Evolutionary conservation across 1,140 invertebrate genomes (phyloP).

Genomic region (Leptinotarsa undecemlineata): DNA sequence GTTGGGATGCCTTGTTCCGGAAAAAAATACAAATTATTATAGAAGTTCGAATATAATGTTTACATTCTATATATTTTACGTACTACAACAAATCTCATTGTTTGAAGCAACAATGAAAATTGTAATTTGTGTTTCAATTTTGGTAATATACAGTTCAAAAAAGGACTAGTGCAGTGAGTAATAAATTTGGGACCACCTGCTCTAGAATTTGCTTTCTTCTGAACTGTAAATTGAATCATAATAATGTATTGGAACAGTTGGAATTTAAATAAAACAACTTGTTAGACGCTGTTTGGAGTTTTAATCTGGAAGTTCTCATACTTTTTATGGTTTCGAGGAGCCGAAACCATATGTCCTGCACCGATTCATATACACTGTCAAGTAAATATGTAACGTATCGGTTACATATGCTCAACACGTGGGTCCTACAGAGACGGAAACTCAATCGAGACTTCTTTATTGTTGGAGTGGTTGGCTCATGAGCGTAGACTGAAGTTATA

Average conservation of each 20-base stretch:
- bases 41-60: too few species aligned
- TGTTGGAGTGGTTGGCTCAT: not conserved
- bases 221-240: not conserved
- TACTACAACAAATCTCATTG: too few species aligned
- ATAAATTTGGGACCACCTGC: too few species aligned
- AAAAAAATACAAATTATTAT: too few species aligned
- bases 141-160: too few species aligned
- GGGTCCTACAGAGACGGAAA: not conserved
- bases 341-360: not conserved
- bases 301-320: constrained; percentile 3
- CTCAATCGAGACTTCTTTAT: not conserved
- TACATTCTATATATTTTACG: too few species aligned
- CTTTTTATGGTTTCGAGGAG: constrained; percentile 3
- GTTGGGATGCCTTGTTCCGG: too few species aligned
- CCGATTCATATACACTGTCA: not conserved
- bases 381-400: constrained; percentile 3
- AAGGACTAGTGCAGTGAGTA: too few species aligned
- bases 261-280: not conserved
- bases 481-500: not conserved
- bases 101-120: too few species aligned
- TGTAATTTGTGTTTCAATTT: too few species aligned
- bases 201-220: not conserved
- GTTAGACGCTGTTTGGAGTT: not conserved
- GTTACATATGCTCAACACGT: constrained; percentile 3
- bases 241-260: not conserved